Evolutionary conservation across 2,113 vertebrate species (phyloP), one percentile per base, ranked within the genome.

Genomic region (Polypterus bichir): DNA sequence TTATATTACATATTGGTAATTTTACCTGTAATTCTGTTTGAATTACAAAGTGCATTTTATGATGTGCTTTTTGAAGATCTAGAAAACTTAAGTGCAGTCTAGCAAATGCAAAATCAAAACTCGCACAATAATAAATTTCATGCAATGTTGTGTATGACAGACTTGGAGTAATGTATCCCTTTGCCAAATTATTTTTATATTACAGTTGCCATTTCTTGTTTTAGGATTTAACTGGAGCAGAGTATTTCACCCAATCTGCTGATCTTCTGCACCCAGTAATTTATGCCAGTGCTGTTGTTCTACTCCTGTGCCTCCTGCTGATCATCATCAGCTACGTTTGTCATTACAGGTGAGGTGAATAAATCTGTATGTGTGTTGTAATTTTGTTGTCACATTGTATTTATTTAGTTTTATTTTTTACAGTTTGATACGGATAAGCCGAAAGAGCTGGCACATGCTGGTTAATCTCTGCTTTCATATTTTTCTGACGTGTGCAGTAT

Each of bases 371-470:
- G 27, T 27, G 27, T 27, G 27, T 27, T 27, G 27, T 27, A 27
- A 27, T 27, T 27, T 27, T 27, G 27, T 27, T 27, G 27, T 27
- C 27, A 27, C 27, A 27, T 27, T 27, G 27, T 27, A 27, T 27
- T 27, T 27, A 27, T 27, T 27, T 27, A 1, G 27, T 7, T 5
- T 7, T 59, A 4, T 54, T 64, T 65, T 69, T 61, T 63, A 74
- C 62, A 86, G 69, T 62, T 65, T 73, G 46, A 87, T 97, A 67
- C 85, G 89, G 7, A 89, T 99, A 68, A 98, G 94, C 71, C 83
- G 89, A 54, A 98, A 98, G 81, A 91, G 83, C 67, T 97, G 94
- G 94, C 94, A 99, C 76, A 98, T 98, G 94, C 73, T 99, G 61
- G 83, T 99, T 69, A 99, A 97, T 79, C 79, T 98, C 67, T 91